Conservation (phyloP, 2,888 invertebrate species). For the Hyppa rectilinea region DNA sequence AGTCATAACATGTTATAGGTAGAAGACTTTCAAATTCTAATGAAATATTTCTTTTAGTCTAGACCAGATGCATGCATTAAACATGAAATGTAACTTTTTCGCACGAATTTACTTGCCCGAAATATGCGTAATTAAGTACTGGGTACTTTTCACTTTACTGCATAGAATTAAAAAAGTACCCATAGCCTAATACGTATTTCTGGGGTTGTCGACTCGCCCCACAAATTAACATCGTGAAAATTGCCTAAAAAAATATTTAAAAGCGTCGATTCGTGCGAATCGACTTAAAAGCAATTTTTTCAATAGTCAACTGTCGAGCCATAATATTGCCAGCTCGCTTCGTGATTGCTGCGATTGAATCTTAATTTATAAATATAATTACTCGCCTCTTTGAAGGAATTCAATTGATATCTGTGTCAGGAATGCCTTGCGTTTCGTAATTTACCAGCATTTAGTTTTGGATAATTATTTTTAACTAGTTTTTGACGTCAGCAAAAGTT, state of each 20-base stretch:
- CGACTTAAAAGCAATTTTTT: too few relatives aligned
- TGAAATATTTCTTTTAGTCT: background rate
- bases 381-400: conserved; percentile 36
- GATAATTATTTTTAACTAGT: conserved; percentile 38
- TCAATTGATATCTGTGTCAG: conserved; percentile 47
- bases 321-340: conserved; percentile 14
- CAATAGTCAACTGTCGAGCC: conserved; percentile 9
- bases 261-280: too few relatives aligned
- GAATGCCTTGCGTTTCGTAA: conserved; percentile 43
- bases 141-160: too few relatives aligned
- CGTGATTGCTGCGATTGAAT: conserved; percentile 33
- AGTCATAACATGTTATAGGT: conserved; percentile 5
- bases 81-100: conserved; percentile 7
- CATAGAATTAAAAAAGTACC: too few relatives aligned
- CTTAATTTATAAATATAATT: conserved; percentile 41
- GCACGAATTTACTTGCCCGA: too few relatives aligned
- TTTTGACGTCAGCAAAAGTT: conserved; percentile 11
- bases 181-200: too few relatives aligned
- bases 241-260: too few relatives aligned
- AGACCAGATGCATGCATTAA: conserved; percentile 11
- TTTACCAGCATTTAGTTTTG: conserved; percentile 20
- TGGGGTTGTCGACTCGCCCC: too few relatives aligned
- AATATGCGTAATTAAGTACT: too few relatives aligned
- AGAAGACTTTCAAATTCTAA: conserved; percentile 5
- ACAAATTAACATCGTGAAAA: too few relatives aligned